phyloP scores from a whole-genome alignment of 2,888 invertebrate species.

The Teleiodes luculella region DNA sequence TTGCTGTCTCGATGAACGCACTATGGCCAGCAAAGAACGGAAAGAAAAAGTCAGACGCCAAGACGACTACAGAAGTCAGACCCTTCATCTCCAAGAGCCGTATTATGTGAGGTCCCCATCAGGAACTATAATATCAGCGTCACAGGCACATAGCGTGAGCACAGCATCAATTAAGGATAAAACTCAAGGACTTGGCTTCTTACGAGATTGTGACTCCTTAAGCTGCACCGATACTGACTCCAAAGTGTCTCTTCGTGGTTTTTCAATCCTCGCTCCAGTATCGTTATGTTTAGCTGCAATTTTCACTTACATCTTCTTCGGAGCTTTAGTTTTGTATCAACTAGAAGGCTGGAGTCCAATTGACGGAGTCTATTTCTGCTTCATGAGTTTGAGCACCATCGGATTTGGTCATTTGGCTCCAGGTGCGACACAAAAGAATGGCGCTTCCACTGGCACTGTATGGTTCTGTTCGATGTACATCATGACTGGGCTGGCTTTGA shows the following conservation, averaged over 20 bases:
- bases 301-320: constrained; percentile 93
- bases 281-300: constrained; percentile 92
- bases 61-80: constrained; percentile 81
- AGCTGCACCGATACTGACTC: constrained; percentile 84
- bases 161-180: constrained; percentile 69
- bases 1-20: constrained; percentile 90
- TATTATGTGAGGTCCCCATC: constrained; percentile 82
- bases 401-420: constrained; percentile 93
- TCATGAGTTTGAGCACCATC: constrained; percentile 95
- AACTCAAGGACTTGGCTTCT: constrained; percentile 58
- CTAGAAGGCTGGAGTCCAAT: constrained; percentile 96
- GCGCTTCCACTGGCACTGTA: constrained; percentile 81
- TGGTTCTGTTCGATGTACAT: constrained; percentile 95
- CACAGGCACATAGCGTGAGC: constrained; percentile 68
- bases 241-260: constrained; percentile 82
- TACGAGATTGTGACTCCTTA: constrained; percentile 73
- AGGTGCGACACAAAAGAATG: constrained; percentile 77
- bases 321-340: constrained; percentile 91
- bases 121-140: constrained; percentile 73
- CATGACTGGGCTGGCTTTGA: constrained; percentile 91
- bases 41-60: constrained; percentile 87
- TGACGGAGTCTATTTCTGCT: constrained; percentile 96
- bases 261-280: constrained; percentile 92
- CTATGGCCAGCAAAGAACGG: constrained; percentile 88
- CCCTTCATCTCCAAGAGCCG: constrained; percentile 82